Evolutionary conservation across 2,888 invertebrate species (phyloP), one percentile per base, ranked within the genome.

Genomic region (Cordilura impudica): DNA sequence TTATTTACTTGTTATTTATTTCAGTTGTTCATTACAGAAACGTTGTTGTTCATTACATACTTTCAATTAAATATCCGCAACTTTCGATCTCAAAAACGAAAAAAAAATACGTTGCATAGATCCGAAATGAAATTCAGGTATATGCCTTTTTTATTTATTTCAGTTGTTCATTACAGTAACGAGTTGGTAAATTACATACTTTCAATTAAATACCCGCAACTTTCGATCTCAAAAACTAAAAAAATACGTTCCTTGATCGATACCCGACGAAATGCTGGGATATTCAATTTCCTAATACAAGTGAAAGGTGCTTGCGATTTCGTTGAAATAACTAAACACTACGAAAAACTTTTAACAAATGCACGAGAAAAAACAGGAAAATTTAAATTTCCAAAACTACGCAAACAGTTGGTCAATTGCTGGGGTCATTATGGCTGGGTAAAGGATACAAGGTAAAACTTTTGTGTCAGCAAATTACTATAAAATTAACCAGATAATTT

Each of bases 391-490:
- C 94, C 94, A 0, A 92, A 94, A 74, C 88, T 96, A 31, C 91
- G 93, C 2, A 93, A 94, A 65, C 90, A 92, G 43, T 88, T 96
- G 54, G 93, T 94, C 0, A 93, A 94, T 0, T 93, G 93, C 84
- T 95, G 94, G 92, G 95, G 95, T 0, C 93, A 94, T 82, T 96
- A 96, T 86, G 95, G 94, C 0, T 96, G 96, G 89, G 87, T 87
- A 0, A 89, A 87, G 56, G 88, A 89, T 35, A 86, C 80, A 74
- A 89, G 88, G 96, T 92, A 91, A 78, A 79, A 8, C 0, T 18
- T 29, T 6, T 3, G 47, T 16, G 10, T 18, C 0, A 14, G 14
- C 29, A 14, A 14, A 23, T 21, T 10, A 39, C n/a, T 21, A 10
- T 18, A 16, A 43, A n/a, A 12, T 7, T 31, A 47, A 5, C 7